Conservation (phyloP, 2,797 vertebrate genomes). For the Melanotaenia parkinsoni region DNA sequence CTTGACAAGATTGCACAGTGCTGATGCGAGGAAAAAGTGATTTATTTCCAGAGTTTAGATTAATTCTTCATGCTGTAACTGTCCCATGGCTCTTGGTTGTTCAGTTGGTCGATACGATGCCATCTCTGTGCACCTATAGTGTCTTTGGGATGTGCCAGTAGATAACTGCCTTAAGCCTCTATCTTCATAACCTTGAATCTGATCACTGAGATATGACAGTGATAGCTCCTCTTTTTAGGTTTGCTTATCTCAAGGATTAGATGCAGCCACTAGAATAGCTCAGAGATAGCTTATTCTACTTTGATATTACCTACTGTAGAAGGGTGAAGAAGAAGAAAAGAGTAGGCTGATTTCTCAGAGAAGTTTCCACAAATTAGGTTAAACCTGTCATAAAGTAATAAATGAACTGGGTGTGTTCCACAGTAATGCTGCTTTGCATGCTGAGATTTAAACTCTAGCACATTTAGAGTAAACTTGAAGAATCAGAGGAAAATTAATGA, state of each 20-base stretch:
- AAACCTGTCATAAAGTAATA: not conserved
- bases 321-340: constrained; percentile 13
- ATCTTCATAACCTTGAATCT: constrained; percentile 66
- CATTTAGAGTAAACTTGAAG: not conserved
- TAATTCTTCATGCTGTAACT: not conserved
- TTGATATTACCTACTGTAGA: constrained; percentile 37
- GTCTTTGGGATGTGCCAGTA: constrained; percentile 34
- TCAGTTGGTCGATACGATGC: constrained; percentile 16
- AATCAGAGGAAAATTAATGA: not conserved
- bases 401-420: not conserved
- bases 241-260: constrained; percentile 69
- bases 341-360: constrained; percentile 4
- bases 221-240: constrained; percentile 57
- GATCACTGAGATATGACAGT: constrained; percentile 46
- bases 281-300: constrained; percentile 19
- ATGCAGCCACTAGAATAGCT: constrained; percentile 39
- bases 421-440: no score
- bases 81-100: not conserved
- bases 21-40: constrained; percentile 7
- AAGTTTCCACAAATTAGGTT: constrained; percentile 16
- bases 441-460: no score
- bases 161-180: constrained; percentile 57
- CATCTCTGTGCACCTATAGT: constrained; percentile 33
- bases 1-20: constrained; percentile 4
- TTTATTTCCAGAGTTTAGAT: constrained; percentile 12